These are phyloP conservation scores for Brachyhypopomus gauderio DNA, from an alignment of 2,113 vertebrate genomes.

Conservation along the genomic window DNA sequence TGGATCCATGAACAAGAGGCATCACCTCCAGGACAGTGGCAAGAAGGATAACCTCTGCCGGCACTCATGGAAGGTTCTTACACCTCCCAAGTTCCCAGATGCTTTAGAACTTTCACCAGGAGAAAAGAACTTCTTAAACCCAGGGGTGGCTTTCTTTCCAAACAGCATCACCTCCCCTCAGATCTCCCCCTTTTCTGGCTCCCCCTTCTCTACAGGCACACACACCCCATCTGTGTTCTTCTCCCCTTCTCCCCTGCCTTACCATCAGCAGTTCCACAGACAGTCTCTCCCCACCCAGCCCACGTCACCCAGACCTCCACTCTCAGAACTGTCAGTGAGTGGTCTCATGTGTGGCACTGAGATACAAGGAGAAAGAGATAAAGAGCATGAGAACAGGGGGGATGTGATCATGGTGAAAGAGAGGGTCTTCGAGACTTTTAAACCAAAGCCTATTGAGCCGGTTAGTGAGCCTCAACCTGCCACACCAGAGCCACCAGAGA, in stretches of 20 bases:
- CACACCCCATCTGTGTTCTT: conserved; percentile 74
- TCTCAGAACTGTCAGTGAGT: conserved; percentile 73
- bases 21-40: conserved; percentile 64
- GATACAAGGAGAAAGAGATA: conserved; percentile 64
- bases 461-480: conserved; percentile 27
- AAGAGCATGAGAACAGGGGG: conserved; percentile 61
- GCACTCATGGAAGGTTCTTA: conserved; percentile 90
- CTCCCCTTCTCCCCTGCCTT: conserved; percentile 74
- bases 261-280: conserved; percentile 73
- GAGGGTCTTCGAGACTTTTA: conserved; percentile 46
- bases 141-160: conserved; percentile 66
- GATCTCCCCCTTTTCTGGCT: conserved; percentile 74
- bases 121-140: conserved; percentile 72
- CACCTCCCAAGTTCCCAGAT: conserved; percentile 85
- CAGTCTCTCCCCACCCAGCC: conserved; percentile 69
- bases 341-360: conserved; percentile 68
- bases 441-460: conserved; percentile 46
- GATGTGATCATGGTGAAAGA: conserved; percentile 57
- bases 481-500: conserved; percentile 62
- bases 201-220: conserved; percentile 73
- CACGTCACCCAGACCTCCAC: conserved; percentile 45
- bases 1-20: conserved; percentile 71
- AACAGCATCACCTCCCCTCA: conserved; percentile 67
- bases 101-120: conserved; percentile 72
- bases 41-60: conserved; percentile 76